Evolutionary conservation across 2,113 vertebrate species (phyloP).

Genomic region (Neolamprologus caudopunctatus): DNA sequence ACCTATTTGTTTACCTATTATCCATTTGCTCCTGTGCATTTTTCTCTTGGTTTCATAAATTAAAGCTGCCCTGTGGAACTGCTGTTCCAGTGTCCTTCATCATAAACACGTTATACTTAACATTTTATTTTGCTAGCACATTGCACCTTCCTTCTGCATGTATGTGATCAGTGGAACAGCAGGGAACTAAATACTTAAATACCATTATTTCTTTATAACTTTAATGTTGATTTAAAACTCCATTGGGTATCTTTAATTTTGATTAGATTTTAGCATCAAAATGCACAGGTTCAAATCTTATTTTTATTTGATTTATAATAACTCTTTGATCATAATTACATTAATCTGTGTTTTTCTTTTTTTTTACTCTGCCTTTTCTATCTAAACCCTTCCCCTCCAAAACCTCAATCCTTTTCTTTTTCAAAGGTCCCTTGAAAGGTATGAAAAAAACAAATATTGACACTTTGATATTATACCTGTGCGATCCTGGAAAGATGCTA

Average conservation of each 20-base stretch:
- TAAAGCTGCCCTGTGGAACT: not conserved
- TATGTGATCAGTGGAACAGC: not conserved
- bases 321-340: not conserved
- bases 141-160: not conserved
- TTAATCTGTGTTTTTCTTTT: not conserved
- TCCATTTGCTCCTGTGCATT: constrained; percentile 30
- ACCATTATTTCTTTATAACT: not conserved
- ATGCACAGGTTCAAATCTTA: constrained; percentile 1
- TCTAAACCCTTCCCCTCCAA: constrained; percentile 60
- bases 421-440: constrained; percentile 81
- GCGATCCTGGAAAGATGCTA: not conserved
- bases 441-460: constrained; percentile 50
- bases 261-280: not conserved
- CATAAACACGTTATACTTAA: not conserved
- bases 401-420: constrained; percentile 61
- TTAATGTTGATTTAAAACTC: not conserved
- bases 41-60: not conserved
- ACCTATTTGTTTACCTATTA: not conserved
- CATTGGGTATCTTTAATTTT: not conserved
- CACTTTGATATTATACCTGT: not conserved
- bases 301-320: not conserved
- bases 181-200: not conserved
- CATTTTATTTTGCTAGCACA: not conserved
- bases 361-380: constrained; percentile 53
- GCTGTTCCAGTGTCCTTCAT: not conserved